Base-by-base conservation (phyloP, 2,888 invertebrate species). In the Rhagium mordax region DNA sequence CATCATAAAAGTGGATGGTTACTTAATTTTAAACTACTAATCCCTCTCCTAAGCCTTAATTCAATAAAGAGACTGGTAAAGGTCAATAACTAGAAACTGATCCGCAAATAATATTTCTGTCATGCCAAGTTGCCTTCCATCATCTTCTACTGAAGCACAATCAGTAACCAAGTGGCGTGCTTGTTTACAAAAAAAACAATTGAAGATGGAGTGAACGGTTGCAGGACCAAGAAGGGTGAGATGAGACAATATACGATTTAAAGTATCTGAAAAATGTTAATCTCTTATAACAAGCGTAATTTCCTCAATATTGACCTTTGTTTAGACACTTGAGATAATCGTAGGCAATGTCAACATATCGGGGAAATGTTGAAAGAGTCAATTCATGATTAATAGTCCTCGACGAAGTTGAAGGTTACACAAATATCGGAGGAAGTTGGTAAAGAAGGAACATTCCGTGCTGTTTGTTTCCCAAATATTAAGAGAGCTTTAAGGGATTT, bases 351-450 rank as follows among this genome's bases (percentile, higher is more conserved):
- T 48, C 41, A 48, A 61, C 18, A 61, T 47, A 24, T 61, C 48
- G 24, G 61, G 61, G 48, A 61, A 61, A 47, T 61, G 60, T 60
- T 18, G 47, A 47, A 47, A 61, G 21, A 48, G 61, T 61, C 47
- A 48, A 61, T 61, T 48, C 8, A n/a, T 48, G 48, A 16, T 57
- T 24, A 59, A 59, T 16, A 29, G 27, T 59, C 61, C 16, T 47
- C 41, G 10, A 61, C 61, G 61, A n/a, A 61, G 48, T 24, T 61
- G 24, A 61, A 61, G 61, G 41, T 33, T 29, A 33, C 16, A 51
- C 13, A 15, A 5, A 15, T 24, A 27, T 24, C 13, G 1, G 13
- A 3, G 10, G 24, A 33, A 29, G 33, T 29, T 16, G 16, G 33
- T 16, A 33, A 33, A 33, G 33, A 59, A 33, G 33, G 6, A 57